These are phyloP conservation scores for Xenopus petersii DNA, from an alignment of 2,797 vertebrate species.

Conservation along the genomic window DNA sequence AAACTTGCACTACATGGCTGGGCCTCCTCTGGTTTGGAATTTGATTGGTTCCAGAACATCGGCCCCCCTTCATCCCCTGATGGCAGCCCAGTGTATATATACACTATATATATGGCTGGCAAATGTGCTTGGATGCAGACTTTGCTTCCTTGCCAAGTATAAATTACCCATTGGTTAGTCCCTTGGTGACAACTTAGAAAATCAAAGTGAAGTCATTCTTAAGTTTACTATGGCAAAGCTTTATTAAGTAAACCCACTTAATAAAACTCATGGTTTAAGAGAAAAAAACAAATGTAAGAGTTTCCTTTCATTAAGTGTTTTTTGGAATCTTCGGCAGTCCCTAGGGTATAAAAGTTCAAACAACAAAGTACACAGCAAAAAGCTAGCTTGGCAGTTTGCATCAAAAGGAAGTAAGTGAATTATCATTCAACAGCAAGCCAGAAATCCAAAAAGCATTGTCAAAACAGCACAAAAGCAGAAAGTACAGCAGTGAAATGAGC, in stretches of 20 bases:
- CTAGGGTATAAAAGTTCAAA: not conserved
- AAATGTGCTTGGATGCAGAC: conserved; percentile 1
- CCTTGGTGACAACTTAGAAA: conserved; percentile 22
- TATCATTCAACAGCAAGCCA: not conserved
- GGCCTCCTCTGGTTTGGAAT: too few species aligned
- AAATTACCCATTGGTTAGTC: conserved; percentile 25
- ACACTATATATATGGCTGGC: too few species aligned
- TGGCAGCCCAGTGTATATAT: too few species aligned
- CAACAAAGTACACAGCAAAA: conserved; percentile 6
- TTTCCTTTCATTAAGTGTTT: not conserved
- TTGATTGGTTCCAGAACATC: too few species aligned
- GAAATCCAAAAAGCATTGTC: too few species aligned
- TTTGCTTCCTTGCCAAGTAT: conserved; percentile 20
- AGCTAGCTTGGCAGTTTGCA: not conserved
- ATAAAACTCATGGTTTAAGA: not conserved
- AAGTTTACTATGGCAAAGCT: conserved; percentile 6
- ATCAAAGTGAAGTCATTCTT: conserved; percentile 23
- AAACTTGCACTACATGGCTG: too few species aligned
- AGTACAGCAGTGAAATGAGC: too few species aligned
- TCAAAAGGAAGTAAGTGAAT: conserved; percentile 1
- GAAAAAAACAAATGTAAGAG: not conserved
- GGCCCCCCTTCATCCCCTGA: too few species aligned
- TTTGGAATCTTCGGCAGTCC: conserved; percentile 16
- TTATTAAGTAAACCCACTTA: conserved; percentile 1
- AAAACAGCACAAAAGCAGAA: too few species aligned